Conservation (phyloP, 1,140 invertebrate species). For the Procambarus clarkii region DNA sequence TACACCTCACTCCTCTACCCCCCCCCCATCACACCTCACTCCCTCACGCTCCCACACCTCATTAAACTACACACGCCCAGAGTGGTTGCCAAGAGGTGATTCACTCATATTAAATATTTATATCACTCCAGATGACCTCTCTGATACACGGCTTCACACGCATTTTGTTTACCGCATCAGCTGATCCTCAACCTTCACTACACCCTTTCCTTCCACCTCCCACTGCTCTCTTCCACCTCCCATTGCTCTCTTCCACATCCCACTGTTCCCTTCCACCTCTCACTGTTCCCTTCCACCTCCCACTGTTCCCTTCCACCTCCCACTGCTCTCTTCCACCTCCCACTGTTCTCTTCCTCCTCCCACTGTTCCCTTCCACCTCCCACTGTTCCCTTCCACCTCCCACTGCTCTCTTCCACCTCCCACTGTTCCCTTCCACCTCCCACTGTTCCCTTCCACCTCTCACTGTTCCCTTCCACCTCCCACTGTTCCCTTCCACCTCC, state of each 20-base stretch:
- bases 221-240: too few relatives aligned
- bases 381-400: background rate
- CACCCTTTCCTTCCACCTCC: too few relatives aligned
- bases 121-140: too few relatives aligned
- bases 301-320: background rate
- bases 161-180: too few relatives aligned
- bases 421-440: background rate
- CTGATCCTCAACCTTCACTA: too few relatives aligned
- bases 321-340: background rate
- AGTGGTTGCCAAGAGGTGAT: too few relatives aligned
- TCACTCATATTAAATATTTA: too few relatives aligned
- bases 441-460: background rate
- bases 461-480: background rate
- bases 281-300: background rate
- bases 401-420: background rate
- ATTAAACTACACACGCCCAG: background rate
- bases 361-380: background rate
- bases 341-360: background rate
- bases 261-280: too few relatives aligned
- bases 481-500: background rate
- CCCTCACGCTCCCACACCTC: background rate
- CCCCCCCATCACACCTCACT: background rate
- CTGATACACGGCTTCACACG: too few relatives aligned
- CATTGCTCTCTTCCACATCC: too few relatives aligned
- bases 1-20: background rate